phyloP scores from a whole-genome alignment of 53 echinoderm and acorn worm genomes.

The Holothuria leucospilota region DNA sequence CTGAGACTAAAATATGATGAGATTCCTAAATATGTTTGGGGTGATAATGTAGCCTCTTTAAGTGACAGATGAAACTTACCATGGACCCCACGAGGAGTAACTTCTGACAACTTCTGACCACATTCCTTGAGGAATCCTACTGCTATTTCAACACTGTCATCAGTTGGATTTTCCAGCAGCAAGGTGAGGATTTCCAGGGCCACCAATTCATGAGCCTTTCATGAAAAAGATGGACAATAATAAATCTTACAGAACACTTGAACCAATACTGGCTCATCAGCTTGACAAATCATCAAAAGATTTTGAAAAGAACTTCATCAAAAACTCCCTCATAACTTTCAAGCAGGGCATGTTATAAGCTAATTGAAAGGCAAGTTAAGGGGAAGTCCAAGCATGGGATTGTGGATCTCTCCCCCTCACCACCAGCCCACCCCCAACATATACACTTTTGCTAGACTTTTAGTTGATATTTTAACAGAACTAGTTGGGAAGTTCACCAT shows the following conservation, averaged over 20 bases:
- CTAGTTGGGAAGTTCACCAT: no score
- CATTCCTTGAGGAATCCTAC: constrained; percentile 94
- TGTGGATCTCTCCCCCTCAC: no score
- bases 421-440: no score
- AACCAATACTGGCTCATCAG: not conserved
- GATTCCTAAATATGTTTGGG: no score
- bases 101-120: constrained; percentile 86
- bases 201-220: constrained; percentile 91
- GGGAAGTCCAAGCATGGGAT: no score
- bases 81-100: constrained; percentile 90
- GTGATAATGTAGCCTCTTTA: no score
- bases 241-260: not conserved
- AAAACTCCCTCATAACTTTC: no score
- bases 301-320: not conserved
- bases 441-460: no score
- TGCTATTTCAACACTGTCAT: constrained; percentile 94
- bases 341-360: no score
- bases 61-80: constrained; percentile 56
- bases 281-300: not conserved
- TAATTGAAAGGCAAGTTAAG: no score
- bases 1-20: no score
- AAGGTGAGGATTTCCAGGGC: constrained; percentile 89
- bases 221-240: not conserved
- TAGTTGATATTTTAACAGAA: no score
- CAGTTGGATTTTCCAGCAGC: constrained; percentile 86